Base-by-base conservation (phyloP, 2,113 vertebrate species). In the Pristiophorus japonicus region DNA sequence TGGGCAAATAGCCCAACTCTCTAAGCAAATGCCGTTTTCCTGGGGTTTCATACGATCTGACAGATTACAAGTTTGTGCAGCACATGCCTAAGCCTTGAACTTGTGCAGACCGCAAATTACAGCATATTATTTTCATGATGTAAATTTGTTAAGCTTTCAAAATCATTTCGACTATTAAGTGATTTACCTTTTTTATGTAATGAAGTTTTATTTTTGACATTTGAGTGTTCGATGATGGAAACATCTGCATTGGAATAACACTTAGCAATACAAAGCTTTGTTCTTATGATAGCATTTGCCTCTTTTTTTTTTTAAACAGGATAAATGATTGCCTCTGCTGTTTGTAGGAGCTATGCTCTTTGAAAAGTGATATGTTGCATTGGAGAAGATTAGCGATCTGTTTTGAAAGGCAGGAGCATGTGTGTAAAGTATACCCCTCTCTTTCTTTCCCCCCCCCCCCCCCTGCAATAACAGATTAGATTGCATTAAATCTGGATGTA, bases 301-400 rank as follows among this genome's bases (percentile, higher is more conserved):
- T 87, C 11, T 30, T 27, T 30, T 27, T 30, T 30, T 88, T 88
- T 88, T 30, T 4, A 30, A 88, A 55, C 85, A 24, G 45, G 20
- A 20, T 87, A 14, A 88, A 51, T 88, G 24, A 24, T n/a, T n/a
- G n/a, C n/a, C n/a, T n/a, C n/a, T n/a, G n/a, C n/a, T 30, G 47
- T 88, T 47, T 87, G 22, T 10, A 87, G 45, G 45, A 3, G 7
- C 84, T 51, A 8, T 5, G 16, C 47, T 51, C 84, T 55, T 87
- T 87, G 84, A 87, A 88, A 88, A 88, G 85, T 47, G 47, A 88
- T 87, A 47, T 88, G 47, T 88, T 88, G 24, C 85, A 88, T 22
- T 55, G 11, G 47, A 88, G 5, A 42, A 81, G 38, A 42, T 42
- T 81, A 81, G 38, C 42, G 7, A 30, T 88, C 47, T 27, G 45